Evolutionary conservation across 35 echinoderm and acorn worm genomes (phyloP), one percentile per base, ranked within the genome.

Genomic region (Acanthaster planci): DNA sequence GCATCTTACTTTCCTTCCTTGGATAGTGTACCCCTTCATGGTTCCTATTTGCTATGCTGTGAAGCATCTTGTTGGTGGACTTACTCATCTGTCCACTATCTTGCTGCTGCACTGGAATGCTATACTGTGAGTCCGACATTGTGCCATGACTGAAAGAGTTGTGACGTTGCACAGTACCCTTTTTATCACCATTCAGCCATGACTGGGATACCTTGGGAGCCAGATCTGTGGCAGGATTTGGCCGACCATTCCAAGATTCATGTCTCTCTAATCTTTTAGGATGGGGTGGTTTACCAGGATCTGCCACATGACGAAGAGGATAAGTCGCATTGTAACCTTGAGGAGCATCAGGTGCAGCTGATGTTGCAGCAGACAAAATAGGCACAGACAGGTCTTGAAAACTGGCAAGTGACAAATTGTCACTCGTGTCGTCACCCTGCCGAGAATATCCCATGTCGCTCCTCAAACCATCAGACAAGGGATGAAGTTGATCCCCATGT

Each of bases 231-330:
- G 68, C 35, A 39, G 72, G 52, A 42, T 34, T 72, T 9, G 29
- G 8, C 22, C 60, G 40, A 38, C 80, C 80, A 83, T 37, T 89
- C 87, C 87, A 89, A 36, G 87, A 89, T 53, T 81, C 80, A 52
- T 89, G 87, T 52, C 87, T 83, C 14, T 83, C 67, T 19, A 89
- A 38, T 37, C 34, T 53, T 38, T 36, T 57, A 18, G 64, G 64
- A 72, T 72, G 64, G 26, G 64, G 8, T 29, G 30, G 10, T 31
- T 72, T 2, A 29, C 19, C 30, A 29, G 7, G 14, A 47, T 4
- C 42, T 47, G 42, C 12, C 42, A 47, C 12, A 47, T 12, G 42
- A 47, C 12, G 42, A 47, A 47, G 42, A 47, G 42, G 42, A 47
- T 47, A 12, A 47, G 42, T 47, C 4, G 42, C 4, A 4, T 12